Evolutionary conservation across 2,113 vertebrate genomes (phyloP).

Genomic region (Hippoglossus stenolepis): DNA sequence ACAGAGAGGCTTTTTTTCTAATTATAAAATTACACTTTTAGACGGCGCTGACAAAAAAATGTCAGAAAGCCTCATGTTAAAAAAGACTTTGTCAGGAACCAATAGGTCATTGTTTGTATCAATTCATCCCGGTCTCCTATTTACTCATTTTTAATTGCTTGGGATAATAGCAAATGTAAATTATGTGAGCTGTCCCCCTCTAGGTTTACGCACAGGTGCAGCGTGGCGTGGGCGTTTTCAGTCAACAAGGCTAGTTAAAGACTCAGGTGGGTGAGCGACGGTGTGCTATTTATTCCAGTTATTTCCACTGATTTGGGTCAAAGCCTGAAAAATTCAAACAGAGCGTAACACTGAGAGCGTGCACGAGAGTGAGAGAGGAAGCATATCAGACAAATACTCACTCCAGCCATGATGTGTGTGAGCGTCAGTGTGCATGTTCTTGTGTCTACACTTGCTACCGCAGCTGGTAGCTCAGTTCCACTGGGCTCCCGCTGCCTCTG

Average conservation of each 20-base stretch:
- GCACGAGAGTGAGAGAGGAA: no score
- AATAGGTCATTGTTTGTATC: conserved; percentile 18
- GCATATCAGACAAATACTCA: no score
- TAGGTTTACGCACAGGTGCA: conserved; percentile 26
- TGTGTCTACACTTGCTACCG: conserved; percentile 4
- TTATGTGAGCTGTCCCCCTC: neutral
- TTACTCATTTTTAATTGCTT: neutral
- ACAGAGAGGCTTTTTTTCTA: conserved; percentile 22
- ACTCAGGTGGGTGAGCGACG: conserved; percentile 43
- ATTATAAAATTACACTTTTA: conserved; percentile 35
- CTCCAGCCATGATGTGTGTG: neutral
- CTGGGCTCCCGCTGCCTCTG: conserved; percentile 31
- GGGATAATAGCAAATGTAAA: neutral
- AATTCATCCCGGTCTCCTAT: neutral
- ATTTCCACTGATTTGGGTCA: conserved; percentile 43
- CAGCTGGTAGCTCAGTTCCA: conserved; percentile 27
- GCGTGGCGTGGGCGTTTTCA: no score
- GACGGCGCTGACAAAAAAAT: conserved; percentile 8
- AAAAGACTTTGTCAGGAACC: conserved; percentile 10
- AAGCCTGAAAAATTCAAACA: conserved; percentile 16
- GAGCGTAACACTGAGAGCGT: neutral
- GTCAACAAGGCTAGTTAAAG: conserved; percentile 8
- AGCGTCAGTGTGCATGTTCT: neutral
- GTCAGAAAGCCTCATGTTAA: neutral
- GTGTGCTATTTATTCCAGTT: conserved; percentile 46